These are phyloP conservation scores for Caenorhabditis becei DNA, from an alignment of 2,888 invertebrate genomes.

Conservation along the genomic window DNA sequence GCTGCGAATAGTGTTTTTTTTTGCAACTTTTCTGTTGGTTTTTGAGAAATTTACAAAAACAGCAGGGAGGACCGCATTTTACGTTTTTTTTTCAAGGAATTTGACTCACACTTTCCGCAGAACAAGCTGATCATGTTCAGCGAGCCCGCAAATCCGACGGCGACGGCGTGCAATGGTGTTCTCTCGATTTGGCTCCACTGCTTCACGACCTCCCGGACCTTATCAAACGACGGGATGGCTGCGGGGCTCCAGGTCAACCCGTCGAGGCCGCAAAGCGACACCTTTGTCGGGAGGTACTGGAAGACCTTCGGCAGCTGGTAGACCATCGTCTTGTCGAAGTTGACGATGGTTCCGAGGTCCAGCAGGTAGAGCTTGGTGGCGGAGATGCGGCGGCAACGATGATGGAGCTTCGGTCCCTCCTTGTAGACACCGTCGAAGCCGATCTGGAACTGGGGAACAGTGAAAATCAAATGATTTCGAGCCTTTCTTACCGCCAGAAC, in stretches of 20 bases:
- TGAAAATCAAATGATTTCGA: background rate
- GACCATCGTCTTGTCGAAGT: conserved; percentile 33
- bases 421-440: conserved; percentile 48
- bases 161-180: conserved; percentile 13
- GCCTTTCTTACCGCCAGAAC: conserved; percentile 7
- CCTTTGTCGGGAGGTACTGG: conserved; percentile 37
- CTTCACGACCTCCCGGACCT: conserved; percentile 53
- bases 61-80: too few species aligned
- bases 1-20: too few species aligned
- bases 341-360: conserved; percentile 35
- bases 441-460: conserved; percentile 23
- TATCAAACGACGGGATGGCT: conserved; percentile 52
- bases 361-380: conserved; percentile 38
- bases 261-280: conserved; percentile 44
- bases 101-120: conserved; percentile 40
- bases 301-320: conserved; percentile 50
- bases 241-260: conserved; percentile 44
- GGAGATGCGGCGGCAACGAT: conserved; percentile 40
- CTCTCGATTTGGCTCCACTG: conserved; percentile 43
- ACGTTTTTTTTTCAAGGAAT: background rate
- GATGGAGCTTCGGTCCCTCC: background rate
- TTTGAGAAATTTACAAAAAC: background rate
- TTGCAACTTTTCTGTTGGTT: too few species aligned
- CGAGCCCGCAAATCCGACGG: conserved; percentile 30
- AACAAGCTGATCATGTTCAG: conserved; percentile 47